Evolutionary conservation across 2,113 vertebrate genomes (phyloP), one percentile per base, ranked within the genome.

Genomic region (Gopherus flavomarginatus): DNA sequence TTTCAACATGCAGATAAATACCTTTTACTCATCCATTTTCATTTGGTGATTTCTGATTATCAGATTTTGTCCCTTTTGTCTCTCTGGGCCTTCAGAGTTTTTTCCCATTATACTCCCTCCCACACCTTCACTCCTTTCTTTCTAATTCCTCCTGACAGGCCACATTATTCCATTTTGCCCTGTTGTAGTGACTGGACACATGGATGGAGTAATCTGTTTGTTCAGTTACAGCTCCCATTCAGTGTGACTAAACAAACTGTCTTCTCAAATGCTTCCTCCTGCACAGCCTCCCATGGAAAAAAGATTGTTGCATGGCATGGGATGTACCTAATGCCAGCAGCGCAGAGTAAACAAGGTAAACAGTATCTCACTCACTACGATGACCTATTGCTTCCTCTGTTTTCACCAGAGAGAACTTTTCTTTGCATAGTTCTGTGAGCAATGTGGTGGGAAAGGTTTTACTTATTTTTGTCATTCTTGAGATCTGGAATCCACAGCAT

Each of bases 1-100:
- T 96, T 94, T 91, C 54, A 83, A 42, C 57, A 52, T 93, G 50
- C 12, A 82, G n/a, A 62, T 81, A 91, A 92, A 96, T 59, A 92
- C 75, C 86, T 85, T 82, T 24, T 83, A 87, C 35, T 88, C 69
- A 24, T 47, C 94, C 10, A 1, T 89, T 92, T 93, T 82, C 11
- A 3, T 47, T 6, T 89, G 38, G 77, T 88, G 6, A 35, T 83
- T 93, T 83, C 22, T 3, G 22, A 83, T 93, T 79, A 85, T 87
- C 62, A n/a, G 10, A 49, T 81, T 88, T 82, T 80, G 2, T 83
- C 65, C 8, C 0, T 53, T 85, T 91, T 94, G 49, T 57, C 4
- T 91, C 81, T 88, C 72, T 49, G 8, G 5, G 94, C 27, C 35
- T 78, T 88, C 38, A 77, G 24, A 29, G 10, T 50, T 42, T 94